These are phyloP conservation scores for Corythaixoides concolor DNA, from an alignment of 2,113 vertebrate species.

Conservation along the genomic window DNA sequence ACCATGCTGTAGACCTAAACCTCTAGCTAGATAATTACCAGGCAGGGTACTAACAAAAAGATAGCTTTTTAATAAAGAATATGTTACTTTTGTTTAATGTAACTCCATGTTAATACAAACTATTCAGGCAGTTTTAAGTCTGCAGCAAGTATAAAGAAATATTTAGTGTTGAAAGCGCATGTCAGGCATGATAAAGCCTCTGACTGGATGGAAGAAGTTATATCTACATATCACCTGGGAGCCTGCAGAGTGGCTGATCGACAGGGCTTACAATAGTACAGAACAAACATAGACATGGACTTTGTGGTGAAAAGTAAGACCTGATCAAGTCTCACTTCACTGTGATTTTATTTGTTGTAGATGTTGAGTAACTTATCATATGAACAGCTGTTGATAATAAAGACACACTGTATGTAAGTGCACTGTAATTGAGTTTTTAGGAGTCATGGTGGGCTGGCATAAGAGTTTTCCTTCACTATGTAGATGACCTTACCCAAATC, in stretches of 20 bases:
- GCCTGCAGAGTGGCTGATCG: neutral
- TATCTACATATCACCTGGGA: neutral
- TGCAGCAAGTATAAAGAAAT: neutral
- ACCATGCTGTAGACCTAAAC: neutral
- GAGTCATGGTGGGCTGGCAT: neutral
- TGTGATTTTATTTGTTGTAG: neutral
- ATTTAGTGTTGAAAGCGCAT: neutral
- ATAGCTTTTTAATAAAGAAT: neutral
- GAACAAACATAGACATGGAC: neutral
- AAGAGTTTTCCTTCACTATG: neutral
- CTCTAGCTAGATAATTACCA: neutral
- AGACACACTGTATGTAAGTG: neutral
- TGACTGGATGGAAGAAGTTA: neutral
- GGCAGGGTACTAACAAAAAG: neutral
- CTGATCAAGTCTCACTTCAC: neutral
- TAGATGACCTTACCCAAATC: neutral
- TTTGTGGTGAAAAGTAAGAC: neutral
- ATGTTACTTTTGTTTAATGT: neutral
- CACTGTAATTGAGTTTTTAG: neutral
- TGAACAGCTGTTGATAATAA: neutral
- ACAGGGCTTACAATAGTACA: neutral
- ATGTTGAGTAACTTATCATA: neutral
- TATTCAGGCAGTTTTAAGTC: neutral
- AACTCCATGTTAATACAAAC: neutral
- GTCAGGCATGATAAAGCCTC: neutral